Conservation (phyloP, 2,888 invertebrate genomes). For the Erebia epiphron region DNA sequence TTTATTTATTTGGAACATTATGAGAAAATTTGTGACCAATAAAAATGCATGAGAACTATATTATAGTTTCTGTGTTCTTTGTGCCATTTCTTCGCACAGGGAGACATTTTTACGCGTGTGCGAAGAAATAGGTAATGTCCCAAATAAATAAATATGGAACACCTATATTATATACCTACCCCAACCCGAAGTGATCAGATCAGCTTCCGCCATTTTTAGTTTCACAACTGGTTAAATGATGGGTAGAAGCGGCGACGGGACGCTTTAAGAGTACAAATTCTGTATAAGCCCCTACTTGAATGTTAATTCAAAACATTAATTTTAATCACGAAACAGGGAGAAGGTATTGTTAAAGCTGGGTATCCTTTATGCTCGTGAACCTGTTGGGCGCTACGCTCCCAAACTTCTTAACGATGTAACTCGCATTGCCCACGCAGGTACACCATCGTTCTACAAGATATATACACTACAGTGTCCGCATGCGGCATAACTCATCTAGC, state of each 20-base stretch:
- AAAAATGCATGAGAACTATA: slow-evolving; percentile 30
- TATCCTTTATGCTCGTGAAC: neutral
- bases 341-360: slow-evolving; percentile 53
- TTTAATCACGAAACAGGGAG: slow-evolving; percentile 71
- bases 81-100: no score
- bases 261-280: slow-evolving; percentile 88
- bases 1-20: neutral
- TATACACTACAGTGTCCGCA: no score
- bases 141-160: neutral
- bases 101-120: no score
- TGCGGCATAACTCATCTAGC: no score
- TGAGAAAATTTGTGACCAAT: neutral
- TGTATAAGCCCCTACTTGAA: slow-evolving; percentile 84
- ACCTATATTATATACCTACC: neutral
- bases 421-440: no score
- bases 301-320: slow-evolving; percentile 77
- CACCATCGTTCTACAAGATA: no score
- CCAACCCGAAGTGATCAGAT: slow-evolving; percentile 4
- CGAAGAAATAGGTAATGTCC: neutral
- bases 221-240: slow-evolving; percentile 21
- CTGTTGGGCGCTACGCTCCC: neutral
- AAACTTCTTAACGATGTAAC: no score
- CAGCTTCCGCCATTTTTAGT: neutral
- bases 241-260: slow-evolving; percentile 70
- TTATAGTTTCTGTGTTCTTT: slow-evolving; percentile 7